Base-by-base conservation (phyloP, 1,140 invertebrate genomes). In the Papilio polytes region DNA sequence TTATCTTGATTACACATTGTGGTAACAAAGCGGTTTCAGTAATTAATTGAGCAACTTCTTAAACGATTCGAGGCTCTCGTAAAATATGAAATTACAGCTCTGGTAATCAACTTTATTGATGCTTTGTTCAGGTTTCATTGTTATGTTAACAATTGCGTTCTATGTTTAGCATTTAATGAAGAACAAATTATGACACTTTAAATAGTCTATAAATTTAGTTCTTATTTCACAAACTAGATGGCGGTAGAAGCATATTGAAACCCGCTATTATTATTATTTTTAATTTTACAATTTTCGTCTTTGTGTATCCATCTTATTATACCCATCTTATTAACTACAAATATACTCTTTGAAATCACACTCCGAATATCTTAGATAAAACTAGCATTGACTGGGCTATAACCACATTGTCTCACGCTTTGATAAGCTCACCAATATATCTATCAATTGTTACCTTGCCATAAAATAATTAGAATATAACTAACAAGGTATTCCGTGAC, bases 41-140 rank as follows among this genome's bases (percentile, higher is more conserved):
- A 51, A 76, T 76, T 76, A 76, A 76, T 51, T 26, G 74, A 46
- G 13, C 46, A 76, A 76, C 22, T 76, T 76, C 44, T 46, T 76
- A 15, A 48, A 46, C 44, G 20, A 74, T 13, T 51, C 74, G 74
- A 22, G 22, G 20, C 44, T 1, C 73, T 46, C n/a, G 73, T 46
- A 10, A 48, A 48, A 48, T 76, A 76, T 76, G 74, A 76, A 48
- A 48, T 76, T 76, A 76, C n/a, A 76, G 20, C 74, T 22, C 41
- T 76, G 26, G n/a, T 44, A 74, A 1, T 63, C 59, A 63, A 63
- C 59, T 63, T 63, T 63, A 63, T 31, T 63, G 59, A 63, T 31
- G 22, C 10, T 63, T 63, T 63, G 59, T 63, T 63, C 59, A 63
- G 59, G 9, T 63, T 63, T 63, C 59, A 63, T 63, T 63, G 59